Conservation (phyloP, 2,888 invertebrate species). For the Scaptomyza flava region DNA sequence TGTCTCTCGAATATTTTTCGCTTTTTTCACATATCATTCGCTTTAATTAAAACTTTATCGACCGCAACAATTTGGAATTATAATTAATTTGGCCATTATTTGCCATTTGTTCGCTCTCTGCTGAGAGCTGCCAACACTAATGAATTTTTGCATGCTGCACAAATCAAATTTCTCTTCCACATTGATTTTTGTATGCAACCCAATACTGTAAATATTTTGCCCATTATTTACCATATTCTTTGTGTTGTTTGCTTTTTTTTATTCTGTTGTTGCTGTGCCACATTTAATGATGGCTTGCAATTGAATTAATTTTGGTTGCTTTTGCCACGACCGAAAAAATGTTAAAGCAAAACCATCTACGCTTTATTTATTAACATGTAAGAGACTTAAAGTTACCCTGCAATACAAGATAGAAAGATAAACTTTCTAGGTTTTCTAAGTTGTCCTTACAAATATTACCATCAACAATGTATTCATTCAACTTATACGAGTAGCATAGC, state of each 20-base stretch:
- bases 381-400: not conserved
- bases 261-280: not conserved
- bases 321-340: too few relatives aligned
- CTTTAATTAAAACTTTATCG: not conserved
- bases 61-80: not conserved
- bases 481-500: too few relatives aligned
- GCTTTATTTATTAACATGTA: not conserved
- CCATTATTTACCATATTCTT: not conserved
- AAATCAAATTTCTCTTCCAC: not conserved
- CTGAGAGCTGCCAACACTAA: too few relatives aligned
- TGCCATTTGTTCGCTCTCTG: not conserved
- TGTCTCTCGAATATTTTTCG: too few relatives aligned
- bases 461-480: too few relatives aligned
- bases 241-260: not conserved
- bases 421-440: too few relatives aligned
- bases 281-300: not conserved
- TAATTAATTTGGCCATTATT: not conserved
- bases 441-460: too few relatives aligned
- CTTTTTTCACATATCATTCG: too few relatives aligned
- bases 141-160: not conserved
- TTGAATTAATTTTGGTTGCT: constrained; percentile 2
- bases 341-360: too few relatives aligned
- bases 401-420: too few relatives aligned
- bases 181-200: constrained; percentile 2
- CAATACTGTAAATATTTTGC: not conserved